Evolutionary conservation across 2,888 invertebrate species (phyloP).

Genomic region (Pecten maximus): DNA sequence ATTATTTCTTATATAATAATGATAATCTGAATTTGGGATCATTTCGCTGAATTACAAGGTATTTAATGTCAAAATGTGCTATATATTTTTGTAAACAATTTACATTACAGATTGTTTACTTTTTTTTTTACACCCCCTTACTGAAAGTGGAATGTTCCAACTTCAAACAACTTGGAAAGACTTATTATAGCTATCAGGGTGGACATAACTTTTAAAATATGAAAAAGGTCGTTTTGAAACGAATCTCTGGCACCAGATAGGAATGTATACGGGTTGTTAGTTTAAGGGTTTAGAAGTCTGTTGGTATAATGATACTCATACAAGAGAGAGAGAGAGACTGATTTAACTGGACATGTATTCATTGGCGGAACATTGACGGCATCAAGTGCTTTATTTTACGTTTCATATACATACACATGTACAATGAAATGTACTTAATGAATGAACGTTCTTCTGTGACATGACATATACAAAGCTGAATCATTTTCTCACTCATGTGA

Average conservation of each 20-base stretch:
- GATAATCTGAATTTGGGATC: neutral
- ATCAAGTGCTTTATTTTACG: neutral
- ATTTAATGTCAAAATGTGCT: neutral
- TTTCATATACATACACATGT: neutral
- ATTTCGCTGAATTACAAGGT: neutral
- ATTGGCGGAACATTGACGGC: neutral
- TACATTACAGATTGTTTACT: neutral
- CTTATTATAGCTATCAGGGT: neutral
- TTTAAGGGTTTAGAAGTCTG: neutral
- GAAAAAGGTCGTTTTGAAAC: neutral
- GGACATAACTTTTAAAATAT: neutral
- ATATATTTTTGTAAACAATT: neutral
- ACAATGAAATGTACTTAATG: neutral
- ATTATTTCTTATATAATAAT: neutral
- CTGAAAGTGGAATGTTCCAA: neutral
- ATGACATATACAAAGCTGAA: neutral
- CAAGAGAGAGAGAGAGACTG: neutral
- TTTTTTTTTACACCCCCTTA: neutral
- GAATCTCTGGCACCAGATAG: neutral
- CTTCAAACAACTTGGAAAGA: neutral
- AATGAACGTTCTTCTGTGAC: neutral
- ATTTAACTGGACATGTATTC: neutral
- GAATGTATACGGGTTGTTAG: neutral
- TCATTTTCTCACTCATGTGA: neutral
- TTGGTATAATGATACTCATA: neutral